A percentile compares a stretch with the other conserved stretches of the same genome.
Evolutionary conservation across 35 echinoderm and acorn worm genomes (phyloP).

Genomic region (Heliocidaris tuberculata): DNA sequence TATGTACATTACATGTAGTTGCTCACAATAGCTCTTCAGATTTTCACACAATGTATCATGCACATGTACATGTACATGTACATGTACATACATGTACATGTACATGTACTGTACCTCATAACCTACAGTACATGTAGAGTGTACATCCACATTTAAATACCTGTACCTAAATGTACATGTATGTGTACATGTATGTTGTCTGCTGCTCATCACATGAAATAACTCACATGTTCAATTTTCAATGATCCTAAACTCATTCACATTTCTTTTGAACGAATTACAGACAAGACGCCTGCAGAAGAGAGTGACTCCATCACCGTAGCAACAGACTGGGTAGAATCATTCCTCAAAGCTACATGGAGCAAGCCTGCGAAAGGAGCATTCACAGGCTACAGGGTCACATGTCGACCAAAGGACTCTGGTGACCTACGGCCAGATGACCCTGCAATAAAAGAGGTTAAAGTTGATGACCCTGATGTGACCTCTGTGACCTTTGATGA

Average conservation of each 20-base stretch:
- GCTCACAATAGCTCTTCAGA: no score
- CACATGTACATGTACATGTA: no score
- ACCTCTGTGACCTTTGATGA: conserved; percentile 56
- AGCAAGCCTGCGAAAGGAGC: conserved; percentile 48
- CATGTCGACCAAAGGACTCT: conserved; percentile 46
- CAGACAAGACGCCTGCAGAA: neutral
- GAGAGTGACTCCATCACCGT: neutral
- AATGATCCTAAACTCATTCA: no score
- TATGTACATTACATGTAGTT: no score
- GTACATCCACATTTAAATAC: no score
- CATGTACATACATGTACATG: neutral
- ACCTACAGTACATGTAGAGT: no score
- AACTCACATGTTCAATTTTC: no score
- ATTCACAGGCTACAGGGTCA: conserved; percentile 51
- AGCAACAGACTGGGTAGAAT: neutral
- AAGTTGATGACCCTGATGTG: conserved; percentile 54
- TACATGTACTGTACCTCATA: neutral
- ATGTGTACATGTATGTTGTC: no score
- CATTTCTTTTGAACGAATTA: no score
- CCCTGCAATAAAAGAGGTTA: conserved; percentile 8
- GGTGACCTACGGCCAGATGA: conserved; percentile 20
- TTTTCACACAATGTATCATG: no score
- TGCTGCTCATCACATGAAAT: no score
- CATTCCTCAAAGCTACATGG: conserved; percentile 54
- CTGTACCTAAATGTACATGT: no score